Percentiles rank a stretch among this genome's conserved stretches.
Conservation (phyloP, 2,888 invertebrate genomes). For the Aethes cnicana region DNA sequence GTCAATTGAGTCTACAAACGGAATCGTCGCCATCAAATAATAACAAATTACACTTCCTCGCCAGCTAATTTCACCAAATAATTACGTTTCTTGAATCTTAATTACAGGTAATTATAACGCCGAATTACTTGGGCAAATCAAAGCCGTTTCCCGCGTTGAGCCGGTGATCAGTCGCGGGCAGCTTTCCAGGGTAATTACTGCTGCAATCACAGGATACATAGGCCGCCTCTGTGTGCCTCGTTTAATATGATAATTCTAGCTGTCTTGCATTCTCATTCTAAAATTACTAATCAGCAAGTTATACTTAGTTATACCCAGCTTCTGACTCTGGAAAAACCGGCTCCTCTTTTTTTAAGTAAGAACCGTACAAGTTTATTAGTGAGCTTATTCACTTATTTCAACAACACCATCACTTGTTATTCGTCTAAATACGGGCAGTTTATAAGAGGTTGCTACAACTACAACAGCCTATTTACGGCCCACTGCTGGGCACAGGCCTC, state of each 20-base stretch:
- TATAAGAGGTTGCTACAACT: too few species aligned
- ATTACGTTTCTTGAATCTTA: constrained; percentile 14
- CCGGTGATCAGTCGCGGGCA: constrained; percentile 12
- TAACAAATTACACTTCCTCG: neutral
- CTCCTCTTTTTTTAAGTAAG: too few species aligned
- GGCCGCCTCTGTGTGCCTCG: constrained; percentile 48
- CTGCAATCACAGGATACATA: constrained; percentile 53
- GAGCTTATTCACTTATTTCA: too few species aligned
- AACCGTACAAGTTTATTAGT: too few species aligned
- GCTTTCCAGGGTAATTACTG: constrained; percentile 55
- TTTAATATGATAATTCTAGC: constrained; percentile 36
- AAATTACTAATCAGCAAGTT: neutral
- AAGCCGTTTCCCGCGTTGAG: constrained; percentile 31
- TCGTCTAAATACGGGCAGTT: too few species aligned
- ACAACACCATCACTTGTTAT: too few species aligned
- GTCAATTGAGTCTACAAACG: too few species aligned
- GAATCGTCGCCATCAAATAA: constrained; percentile 8
- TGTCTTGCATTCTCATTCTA: neutral
- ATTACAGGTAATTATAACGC: constrained; percentile 26
- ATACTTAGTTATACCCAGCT: too few species aligned
- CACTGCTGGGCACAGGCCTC: too few species aligned
- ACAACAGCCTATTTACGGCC: too few species aligned
- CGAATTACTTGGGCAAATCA: constrained; percentile 24
- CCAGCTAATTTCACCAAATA: too few species aligned
- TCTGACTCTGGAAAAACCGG: too few species aligned